These are phyloP conservation scores for Arctocebus calabarensis DNA, from an alignment of 2,797 vertebrate genomes.

Conservation along the genomic window DNA sequence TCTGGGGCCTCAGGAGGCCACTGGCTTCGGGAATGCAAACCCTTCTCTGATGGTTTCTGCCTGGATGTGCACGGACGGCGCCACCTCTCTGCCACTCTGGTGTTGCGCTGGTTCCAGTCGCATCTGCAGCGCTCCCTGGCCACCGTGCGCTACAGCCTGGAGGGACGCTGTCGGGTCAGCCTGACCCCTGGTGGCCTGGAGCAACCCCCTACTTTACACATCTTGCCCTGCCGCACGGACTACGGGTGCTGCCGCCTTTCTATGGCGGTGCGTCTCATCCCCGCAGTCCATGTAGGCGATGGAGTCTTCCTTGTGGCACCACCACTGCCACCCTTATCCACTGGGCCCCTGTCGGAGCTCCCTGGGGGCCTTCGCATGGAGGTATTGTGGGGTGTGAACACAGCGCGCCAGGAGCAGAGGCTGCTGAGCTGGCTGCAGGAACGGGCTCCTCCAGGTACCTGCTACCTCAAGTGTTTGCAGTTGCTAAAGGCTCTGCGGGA, in stretches of 20 bases:
- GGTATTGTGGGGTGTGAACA: slow-evolving; percentile 90
- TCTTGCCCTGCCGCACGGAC: slow-evolving; percentile 91
- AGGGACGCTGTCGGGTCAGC: slow-evolving; percentile 90
- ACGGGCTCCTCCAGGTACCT: slow-evolving; percentile 88
- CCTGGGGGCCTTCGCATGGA: slow-evolving; percentile 36
- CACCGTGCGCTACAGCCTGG: slow-evolving; percentile 90
- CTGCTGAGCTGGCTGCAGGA: slow-evolving; percentile 91
- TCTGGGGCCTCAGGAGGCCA: slow-evolving; percentile 62
- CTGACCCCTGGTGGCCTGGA: slow-evolving; percentile 86
- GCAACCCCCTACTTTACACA: slow-evolving; percentile 89
- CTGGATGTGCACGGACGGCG: slow-evolving; percentile 83
- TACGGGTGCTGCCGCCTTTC: slow-evolving; percentile 94
- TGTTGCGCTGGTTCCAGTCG: slow-evolving; percentile 92
- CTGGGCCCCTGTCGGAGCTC: slow-evolving; percentile 7
- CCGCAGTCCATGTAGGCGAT: slow-evolving; percentile 90
- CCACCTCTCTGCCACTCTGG: slow-evolving; percentile 87
- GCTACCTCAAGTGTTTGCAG: slow-evolving; percentile 93
- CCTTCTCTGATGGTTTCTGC: slow-evolving; percentile 88
- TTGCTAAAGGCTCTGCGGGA: slow-evolving; percentile 92
- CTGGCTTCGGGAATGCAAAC: slow-evolving; percentile 86
- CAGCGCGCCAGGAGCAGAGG: slow-evolving; percentile 91
- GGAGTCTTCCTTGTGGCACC: slow-evolving; percentile 89
- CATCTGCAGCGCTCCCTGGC: slow-evolving; percentile 91
- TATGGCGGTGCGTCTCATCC: slow-evolving; percentile 92
- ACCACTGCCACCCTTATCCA: background rate